phyloP scores from a whole-genome alignment of 2,888 invertebrate genomes.

The Andricus quercusramuli region DNA sequence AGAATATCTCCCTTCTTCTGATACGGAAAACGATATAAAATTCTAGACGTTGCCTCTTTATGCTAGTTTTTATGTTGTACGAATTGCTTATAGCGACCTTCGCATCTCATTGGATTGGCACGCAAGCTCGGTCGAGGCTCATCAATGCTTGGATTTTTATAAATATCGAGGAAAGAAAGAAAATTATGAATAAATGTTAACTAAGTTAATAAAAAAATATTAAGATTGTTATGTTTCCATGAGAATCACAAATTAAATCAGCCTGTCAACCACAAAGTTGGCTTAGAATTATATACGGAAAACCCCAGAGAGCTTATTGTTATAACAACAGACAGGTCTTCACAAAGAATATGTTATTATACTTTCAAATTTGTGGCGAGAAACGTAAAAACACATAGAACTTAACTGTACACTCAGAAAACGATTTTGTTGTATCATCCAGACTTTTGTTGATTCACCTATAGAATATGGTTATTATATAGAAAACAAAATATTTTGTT shows the following conservation, averaged over 20 bases:
- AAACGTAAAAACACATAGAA: too few relatives aligned
- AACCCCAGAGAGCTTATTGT: not conserved
- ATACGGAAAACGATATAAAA: slow-evolving; percentile 14
- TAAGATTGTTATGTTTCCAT: not conserved
- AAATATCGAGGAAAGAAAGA: not conserved
- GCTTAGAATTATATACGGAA: not conserved
- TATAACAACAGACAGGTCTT: not conserved
- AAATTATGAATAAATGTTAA: not conserved
- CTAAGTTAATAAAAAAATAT: not conserved
- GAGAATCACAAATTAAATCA: not conserved
- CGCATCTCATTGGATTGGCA: slow-evolving; percentile 7
- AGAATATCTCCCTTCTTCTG: slow-evolving; percentile 5
- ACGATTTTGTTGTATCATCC: too few relatives aligned
- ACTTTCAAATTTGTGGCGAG: too few relatives aligned
- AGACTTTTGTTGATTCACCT: too few relatives aligned
- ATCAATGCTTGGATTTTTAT: slow-evolving; percentile 2
- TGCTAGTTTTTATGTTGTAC: not conserved
- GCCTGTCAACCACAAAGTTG: not conserved
- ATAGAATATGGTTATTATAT: too few relatives aligned
- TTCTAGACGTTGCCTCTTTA: not conserved
- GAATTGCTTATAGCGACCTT: slow-evolving; percentile 8
- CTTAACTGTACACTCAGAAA: too few relatives aligned
- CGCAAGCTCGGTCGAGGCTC: not conserved
- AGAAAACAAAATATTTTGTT: too few relatives aligned
- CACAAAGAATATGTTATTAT: not conserved